Evolutionary conservation across 2,113 vertebrate genomes (phyloP), one percentile per base, ranked within the genome.

Genomic region (Sturnus vulgaris): DNA sequence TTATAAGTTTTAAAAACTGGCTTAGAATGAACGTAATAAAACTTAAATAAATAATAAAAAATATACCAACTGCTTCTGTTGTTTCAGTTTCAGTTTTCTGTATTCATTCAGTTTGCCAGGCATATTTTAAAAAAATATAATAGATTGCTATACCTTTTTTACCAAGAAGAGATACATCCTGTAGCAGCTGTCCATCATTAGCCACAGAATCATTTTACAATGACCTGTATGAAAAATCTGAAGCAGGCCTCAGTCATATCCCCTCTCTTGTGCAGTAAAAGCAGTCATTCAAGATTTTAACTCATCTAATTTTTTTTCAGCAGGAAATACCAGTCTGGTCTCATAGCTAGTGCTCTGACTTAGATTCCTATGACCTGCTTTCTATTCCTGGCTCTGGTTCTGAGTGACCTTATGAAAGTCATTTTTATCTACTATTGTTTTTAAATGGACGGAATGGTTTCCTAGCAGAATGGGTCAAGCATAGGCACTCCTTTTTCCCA

Each of bases 291-390:
- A 90, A 81, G 68, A 81, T 95, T 95, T 94, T 94, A 88, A 87
- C 70, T 82, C 1, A 20, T 93, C 89, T 94, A 89, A 35, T 55
- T 87, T 86, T 92, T 71, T 79, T 93, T 33, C 46, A 83, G 39
- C 79, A 90, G 93, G 82, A 95, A 96, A 78, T 92, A 86, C 82
- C 72, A 83, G 35, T 77, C 71, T 92, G 85, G 71, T 82, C 75
- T 93, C 82, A 70, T 56, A 93, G 88, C 92, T 83, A 95, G 75
- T 81, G 76, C 82, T 90, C 80, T 93, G 71, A 88, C 82, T 90
- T 94, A 94, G 76, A 92, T 95, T 96, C 90, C 60, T 95, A 47
- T 93, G 86, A 96, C 90, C 92, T 93, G 92, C 76, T 92, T 97
- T 95, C 80, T 97, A 92, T 95, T 96, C 79, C 56, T 96, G 92